Base-by-base conservation (phyloP, 2,888 invertebrate species). In the Leptothorax acervorum region DNA sequence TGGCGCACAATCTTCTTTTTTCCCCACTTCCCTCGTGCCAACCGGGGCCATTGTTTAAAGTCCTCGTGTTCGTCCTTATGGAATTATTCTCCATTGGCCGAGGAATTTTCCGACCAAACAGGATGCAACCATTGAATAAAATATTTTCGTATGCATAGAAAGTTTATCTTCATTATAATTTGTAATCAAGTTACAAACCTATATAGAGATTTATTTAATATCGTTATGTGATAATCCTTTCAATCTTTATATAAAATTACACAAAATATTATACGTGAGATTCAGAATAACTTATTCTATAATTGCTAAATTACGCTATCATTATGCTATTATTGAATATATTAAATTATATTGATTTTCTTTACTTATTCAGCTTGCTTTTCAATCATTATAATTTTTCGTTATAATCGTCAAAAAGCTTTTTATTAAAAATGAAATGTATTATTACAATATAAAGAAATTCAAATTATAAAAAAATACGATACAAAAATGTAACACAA, bases 1-100 rank as follows among this genome's bases (percentile, higher is more conserved):
- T 82, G 60, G 55, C 35, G 53, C 85, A 83, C 88, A 88, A 90
- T 85, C 88, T 87, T 87, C 82, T 90, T 90, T 90, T 87, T 84
- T 83, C 51, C 53, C 63, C 81, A 55, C 74, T 62, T 82, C 60
- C 6, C 23, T 55, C 63, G 68, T 62, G 18, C 68, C 28, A 66
- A 39, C 23, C 45, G 31, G 42, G 23, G 23, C 65, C 57, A 60
- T 55, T 55, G 70, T 48, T 68, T 55, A 57, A 66, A 23, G 39
- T 48, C 48, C 60, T 62, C 28, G 45, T 18, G 57, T 62, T 73
- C 18, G 28, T 81, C 18, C 60, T 81, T 73, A 79, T 48, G 60
- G n/a, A 71, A 79, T 79, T 79, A 79, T 79, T 79, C 48, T 57
- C n/a, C n/a, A 39, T 57, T 23, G 18, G 5, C 15, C 35, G 2